Percentiles rank a stretch among this genome's conserved stretches.
Conservation (phyloP, 2,797 vertebrate genomes). For the Leuciscus waleckii region DNA sequence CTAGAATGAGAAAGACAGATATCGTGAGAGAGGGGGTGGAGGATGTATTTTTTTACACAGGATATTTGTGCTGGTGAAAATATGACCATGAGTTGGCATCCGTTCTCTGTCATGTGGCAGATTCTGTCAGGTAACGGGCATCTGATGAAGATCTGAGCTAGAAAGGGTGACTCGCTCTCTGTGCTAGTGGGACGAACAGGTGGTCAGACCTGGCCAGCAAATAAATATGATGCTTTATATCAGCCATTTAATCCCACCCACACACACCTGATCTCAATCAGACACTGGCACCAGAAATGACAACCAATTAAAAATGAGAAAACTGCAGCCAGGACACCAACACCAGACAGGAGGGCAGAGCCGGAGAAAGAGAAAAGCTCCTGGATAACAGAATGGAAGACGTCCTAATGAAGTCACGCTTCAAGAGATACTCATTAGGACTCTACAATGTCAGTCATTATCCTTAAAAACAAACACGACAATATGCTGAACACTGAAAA, state of each 20-base stretch:
- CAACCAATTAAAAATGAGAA: constrained; percentile 61
- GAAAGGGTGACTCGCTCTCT: neutral
- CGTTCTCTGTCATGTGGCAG: constrained; percentile 30
- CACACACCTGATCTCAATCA: constrained; percentile 61
- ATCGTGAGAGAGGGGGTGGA: neutral
- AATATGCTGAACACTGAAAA: neutral
- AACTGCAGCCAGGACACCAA: constrained; percentile 39
- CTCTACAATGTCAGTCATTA: constrained; percentile 14
- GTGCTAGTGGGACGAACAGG: constrained; percentile 29
- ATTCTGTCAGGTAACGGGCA: constrained; percentile 32
- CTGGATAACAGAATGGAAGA: constrained; percentile 34
- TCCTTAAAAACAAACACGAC: constrained; percentile 22
- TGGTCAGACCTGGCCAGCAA: constrained; percentile 52
- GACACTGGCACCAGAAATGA: constrained; percentile 58
- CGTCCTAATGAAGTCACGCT: constrained; percentile 46
- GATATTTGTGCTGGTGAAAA: constrained; percentile 24
- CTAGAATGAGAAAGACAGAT: constrained; percentile 5
- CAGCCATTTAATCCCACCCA: constrained; percentile 52
- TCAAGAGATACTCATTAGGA: constrained; percentile 26
- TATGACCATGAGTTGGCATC: constrained; percentile 43
- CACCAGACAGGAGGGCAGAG: constrained; percentile 41
- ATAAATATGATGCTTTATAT: constrained; percentile 45
- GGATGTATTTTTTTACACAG: neutral
- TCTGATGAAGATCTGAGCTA: constrained; percentile 35
- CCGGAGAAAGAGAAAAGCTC: constrained; percentile 1